phyloP scores from a whole-genome alignment of 1,140 invertebrate species.

The Philaenus spumarius region DNA sequence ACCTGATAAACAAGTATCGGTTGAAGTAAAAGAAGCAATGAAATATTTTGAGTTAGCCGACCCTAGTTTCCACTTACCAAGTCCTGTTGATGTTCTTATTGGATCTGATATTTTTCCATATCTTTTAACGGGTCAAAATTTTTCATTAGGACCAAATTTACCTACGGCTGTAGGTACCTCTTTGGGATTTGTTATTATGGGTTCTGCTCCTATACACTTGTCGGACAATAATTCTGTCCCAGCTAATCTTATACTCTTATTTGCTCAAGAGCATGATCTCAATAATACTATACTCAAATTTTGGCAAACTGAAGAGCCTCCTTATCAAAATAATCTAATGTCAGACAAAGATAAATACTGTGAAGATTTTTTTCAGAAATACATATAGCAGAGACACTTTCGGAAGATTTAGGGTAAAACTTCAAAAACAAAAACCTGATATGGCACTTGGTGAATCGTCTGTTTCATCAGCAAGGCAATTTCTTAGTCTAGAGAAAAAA shows the following conservation, averaged over 20 bases:
- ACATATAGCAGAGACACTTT: not conserved
- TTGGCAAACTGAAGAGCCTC: not conserved
- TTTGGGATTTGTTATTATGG: not conserved
- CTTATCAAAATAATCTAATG: not conserved
- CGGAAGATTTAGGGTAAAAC: too few relatives aligned
- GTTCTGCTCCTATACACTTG: not conserved
- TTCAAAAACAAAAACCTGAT: not conserved
- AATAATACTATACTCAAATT: not conserved
- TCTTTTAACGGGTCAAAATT: not conserved
- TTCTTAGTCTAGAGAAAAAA: slow-evolving; percentile 2
- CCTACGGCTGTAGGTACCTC: not conserved
- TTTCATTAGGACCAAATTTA: not conserved
- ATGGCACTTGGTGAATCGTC: too few relatives aligned
- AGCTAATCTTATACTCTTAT: not conserved
- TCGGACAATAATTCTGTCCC: not conserved
- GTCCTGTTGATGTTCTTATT: not conserved
- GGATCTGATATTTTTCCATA: not conserved
- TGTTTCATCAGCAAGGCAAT: too few relatives aligned
- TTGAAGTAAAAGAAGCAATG: too few relatives aligned
- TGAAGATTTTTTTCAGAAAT: not conserved
- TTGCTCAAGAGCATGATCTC: not conserved
- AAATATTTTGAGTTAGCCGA: too few relatives aligned
- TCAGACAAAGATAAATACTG: not conserved
- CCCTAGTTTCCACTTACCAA: not conserved
- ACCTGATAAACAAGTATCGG: too few relatives aligned